phyloP scores from a whole-genome alignment of 92 coral and sea anemone species.

The Zoanthus sansibaricus region DNA sequence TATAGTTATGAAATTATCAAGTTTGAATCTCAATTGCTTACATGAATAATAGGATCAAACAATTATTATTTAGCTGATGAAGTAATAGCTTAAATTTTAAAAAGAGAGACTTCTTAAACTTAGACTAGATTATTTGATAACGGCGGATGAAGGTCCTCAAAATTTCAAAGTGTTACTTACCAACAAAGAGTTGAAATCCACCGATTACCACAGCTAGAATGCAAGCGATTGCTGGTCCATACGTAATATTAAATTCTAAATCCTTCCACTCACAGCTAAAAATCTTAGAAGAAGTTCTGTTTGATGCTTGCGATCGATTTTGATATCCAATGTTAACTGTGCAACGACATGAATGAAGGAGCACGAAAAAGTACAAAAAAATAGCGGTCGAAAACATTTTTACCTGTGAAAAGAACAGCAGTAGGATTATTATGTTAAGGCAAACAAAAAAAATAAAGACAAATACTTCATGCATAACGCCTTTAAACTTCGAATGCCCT shows the following conservation, averaged over 20 bases:
- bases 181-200: constrained; percentile 78
- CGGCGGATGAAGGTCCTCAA: not conserved
- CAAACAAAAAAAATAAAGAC: not conserved
- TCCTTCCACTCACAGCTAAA: constrained; percentile 87
- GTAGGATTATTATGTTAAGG: not conserved
- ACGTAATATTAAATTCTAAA: constrained; percentile 74
- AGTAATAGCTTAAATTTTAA: not conserved
- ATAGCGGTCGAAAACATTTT: not conserved
- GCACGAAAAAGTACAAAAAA: not conserved
- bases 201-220: constrained; percentile 76
- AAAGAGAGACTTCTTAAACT: not conserved
- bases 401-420: constrained; percentile 14
- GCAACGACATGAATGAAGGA: not conserved
- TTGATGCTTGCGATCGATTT: constrained; percentile 15
- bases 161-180: constrained; percentile 57
- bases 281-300: constrained; percentile 21
- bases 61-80: constrained; percentile 27
- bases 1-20: not conserved
- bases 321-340: not conserved
- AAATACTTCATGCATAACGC: not conserved
- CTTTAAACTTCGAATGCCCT: not conserved
- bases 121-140: not conserved
- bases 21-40: not conserved
- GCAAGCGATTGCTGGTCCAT: constrained; percentile 87
- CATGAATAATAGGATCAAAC: not conserved